Evolutionary conservation across 1,140 invertebrate genomes (phyloP), one percentile per base, ranked within the genome.

Genomic region (Drosophila tropicalis): DNA sequence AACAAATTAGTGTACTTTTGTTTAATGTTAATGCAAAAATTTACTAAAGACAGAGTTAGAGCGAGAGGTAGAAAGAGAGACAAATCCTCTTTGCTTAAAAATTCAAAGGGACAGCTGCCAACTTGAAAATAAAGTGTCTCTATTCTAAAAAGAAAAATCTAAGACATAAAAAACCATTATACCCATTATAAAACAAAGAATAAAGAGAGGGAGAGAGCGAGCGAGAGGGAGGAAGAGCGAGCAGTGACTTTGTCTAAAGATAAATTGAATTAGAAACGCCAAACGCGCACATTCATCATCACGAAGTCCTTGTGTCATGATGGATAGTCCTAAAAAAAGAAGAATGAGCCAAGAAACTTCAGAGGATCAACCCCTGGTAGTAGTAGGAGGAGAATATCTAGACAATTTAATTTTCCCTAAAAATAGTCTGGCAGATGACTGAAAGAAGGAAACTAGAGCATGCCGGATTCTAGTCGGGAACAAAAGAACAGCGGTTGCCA

Each of bases 261-360:
- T 89, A 81, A 87, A 87, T 87, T 87, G 84, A 80, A 87, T 87
- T 87, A 87, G 84, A 81, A 69, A 89, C 84, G 85, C 72, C 76
- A 79, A 87, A 75, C 80, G 77, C 81, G 84, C 84, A 80, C 84
- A 87, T 87, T 87, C 84, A 89, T 87, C 84, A 87, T 84, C 60
- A 44, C 62, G 67, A 70, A 67, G 54, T 62, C 69, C 68, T 58
- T 55, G 72, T 51, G 47, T 62, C 32, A 62, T 87, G 84, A 86
- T 86, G 83, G 83, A 86, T 87, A 87, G 76, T 79, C 64, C 40
- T 47, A 62, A 83, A 87, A 87, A 29, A 40, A 63, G 55, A 67
- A 40, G 57, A 56, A 40, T n/a, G 61, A 65, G 34, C 41, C 36
- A 62, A 57, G 44, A 51, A 47, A 47, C 44, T 47, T 47, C 58